These are phyloP conservation scores for Hystrix cristata DNA, from an alignment of 2,113 vertebrate species.

Conservation along the genomic window DNA sequence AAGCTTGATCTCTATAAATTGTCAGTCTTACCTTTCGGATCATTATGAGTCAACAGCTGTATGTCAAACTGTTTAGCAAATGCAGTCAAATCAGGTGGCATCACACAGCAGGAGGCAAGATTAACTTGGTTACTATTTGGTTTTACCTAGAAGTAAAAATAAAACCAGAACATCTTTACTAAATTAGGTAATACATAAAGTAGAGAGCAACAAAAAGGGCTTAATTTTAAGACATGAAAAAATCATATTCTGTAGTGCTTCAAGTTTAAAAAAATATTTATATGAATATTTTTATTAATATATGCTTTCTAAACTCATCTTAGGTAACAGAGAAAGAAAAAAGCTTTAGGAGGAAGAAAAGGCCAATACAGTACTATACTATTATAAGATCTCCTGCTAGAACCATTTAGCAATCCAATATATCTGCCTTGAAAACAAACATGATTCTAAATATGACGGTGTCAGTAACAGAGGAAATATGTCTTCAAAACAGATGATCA, in stretches of 20 bases:
- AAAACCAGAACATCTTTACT: constrained; percentile 10
- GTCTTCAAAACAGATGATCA: constrained; percentile 37
- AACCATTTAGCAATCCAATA: neutral
- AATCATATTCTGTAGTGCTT: constrained; percentile 16
- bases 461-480: neutral
- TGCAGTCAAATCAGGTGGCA: constrained; percentile 98
- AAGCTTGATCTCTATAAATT: constrained; percentile 12
- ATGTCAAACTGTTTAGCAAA: constrained; percentile 99
- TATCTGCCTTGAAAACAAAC: constrained; percentile 34
- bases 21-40: constrained; percentile 94
- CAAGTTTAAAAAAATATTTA: constrained; percentile 43
- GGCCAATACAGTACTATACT: neutral
- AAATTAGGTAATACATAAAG: constrained; percentile 48
- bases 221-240: constrained; percentile 42
- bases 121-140: constrained; percentile 99
- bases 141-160: constrained; percentile 92
- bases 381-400: neutral
- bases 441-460: constrained; percentile 13
- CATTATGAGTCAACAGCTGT: constrained; percentile 98
- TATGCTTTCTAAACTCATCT: constrained; percentile 8
- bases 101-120: constrained; percentile 98
- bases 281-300: constrained; percentile 7
- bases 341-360: neutral
- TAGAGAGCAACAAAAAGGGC: neutral
- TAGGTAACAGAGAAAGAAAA: constrained; percentile 6